Evolutionary conservation across 2,113 vertebrate species (phyloP).

Genomic region (Oncorhynchus clarkii): DNA sequence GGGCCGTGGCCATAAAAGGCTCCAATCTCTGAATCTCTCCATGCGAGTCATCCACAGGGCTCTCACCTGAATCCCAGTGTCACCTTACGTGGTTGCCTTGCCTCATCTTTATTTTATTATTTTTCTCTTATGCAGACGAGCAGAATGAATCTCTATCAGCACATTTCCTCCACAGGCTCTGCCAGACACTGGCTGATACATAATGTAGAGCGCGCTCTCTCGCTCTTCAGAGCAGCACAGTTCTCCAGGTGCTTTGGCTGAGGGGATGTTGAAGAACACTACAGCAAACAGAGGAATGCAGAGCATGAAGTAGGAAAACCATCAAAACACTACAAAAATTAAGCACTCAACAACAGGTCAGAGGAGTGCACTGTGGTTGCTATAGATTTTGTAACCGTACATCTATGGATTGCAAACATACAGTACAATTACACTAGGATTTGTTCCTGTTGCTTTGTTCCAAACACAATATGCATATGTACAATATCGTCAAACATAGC

Average conservation of each 20-base stretch:
- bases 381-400: too few relatives aligned
- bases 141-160: background rate
- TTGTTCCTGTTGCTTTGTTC: too few relatives aligned
- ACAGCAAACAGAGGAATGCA: background rate
- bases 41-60: too few relatives aligned
- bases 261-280: background rate
- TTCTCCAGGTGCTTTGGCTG: background rate
- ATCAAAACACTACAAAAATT: background rate
- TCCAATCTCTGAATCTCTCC: too few relatives aligned
- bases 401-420: too few relatives aligned
- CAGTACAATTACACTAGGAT: too few relatives aligned
- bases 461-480: too few relatives aligned
- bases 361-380: background rate
- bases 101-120: background rate
- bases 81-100: background rate
- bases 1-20: too few relatives aligned
- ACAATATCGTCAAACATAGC: too few relatives aligned
- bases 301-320: background rate
- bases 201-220: conserved; percentile 5
- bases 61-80: background rate
- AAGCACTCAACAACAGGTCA: background rate
- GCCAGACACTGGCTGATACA: background rate
- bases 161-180: background rate
- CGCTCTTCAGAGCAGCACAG: conserved; percentile 6
- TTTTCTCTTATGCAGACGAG: background rate